A percentile compares a stretch with the other conserved stretches of the same genome.
Conservation (phyloP, 2,888 invertebrate genomes). For the Heterodera filipjevi region DNA sequence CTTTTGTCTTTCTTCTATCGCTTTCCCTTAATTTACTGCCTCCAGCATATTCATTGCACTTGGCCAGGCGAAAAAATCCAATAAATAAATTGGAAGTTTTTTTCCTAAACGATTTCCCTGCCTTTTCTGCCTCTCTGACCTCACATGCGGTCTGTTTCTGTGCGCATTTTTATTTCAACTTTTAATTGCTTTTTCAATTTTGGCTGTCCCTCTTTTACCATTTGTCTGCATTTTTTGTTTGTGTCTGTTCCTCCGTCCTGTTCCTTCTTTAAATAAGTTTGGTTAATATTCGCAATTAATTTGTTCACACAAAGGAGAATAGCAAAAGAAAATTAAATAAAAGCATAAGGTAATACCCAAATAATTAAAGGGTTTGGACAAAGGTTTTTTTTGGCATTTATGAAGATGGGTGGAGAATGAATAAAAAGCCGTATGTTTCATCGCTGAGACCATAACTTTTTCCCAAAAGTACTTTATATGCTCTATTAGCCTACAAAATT, state of each 20-base stretch:
- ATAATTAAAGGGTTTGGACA: too few species aligned
- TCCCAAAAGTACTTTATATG: too few species aligned
- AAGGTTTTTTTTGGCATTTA: too few species aligned
- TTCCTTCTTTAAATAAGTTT: neutral
- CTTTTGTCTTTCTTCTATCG: too few species aligned
- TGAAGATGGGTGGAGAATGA: too few species aligned
- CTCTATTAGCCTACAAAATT: too few species aligned
- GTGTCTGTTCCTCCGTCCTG: neutral
- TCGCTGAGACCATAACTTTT: too few species aligned
- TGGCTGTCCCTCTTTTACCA: neutral
- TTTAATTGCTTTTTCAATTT: neutral
- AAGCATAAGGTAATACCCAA: too few species aligned
- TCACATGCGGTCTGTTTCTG: neutral
- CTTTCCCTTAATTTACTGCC: neutral
- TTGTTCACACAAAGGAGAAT: too few species aligned
- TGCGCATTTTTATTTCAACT: neutral
- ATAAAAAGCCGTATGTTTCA: too few species aligned
- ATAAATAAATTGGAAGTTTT: neutral
- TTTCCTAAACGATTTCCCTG: neutral
- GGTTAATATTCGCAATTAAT: neutral
- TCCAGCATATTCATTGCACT: neutral
- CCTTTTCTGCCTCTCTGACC: neutral
- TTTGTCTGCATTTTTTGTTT: neutral
- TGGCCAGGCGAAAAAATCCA: neutral
- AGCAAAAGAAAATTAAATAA: too few species aligned